These are phyloP conservation scores for Xanthorhoe spadicearia DNA, from an alignment of 2,888 invertebrate species.

Conservation along the genomic window DNA sequence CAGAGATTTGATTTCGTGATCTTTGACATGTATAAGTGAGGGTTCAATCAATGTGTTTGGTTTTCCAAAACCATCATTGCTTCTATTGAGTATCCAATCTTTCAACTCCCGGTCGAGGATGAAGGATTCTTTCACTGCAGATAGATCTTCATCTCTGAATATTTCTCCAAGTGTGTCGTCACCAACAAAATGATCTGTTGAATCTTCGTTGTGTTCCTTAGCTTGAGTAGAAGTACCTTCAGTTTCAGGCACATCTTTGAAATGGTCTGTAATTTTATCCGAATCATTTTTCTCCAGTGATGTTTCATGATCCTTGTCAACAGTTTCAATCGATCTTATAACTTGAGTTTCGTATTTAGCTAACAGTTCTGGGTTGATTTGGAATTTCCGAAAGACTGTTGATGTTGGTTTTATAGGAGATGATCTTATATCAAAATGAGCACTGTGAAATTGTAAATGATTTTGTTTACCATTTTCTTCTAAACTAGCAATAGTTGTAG, in stretches of 20 bases:
- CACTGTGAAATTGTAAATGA: slow-evolving; percentile 70
- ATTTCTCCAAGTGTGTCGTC: slow-evolving; percentile 57
- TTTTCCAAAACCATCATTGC: slow-evolving; percentile 60
- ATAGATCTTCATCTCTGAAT: slow-evolving; percentile 60
- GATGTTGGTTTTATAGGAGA: slow-evolving; percentile 77
- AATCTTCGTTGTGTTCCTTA: slow-evolving; percentile 28
- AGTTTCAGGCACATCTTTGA: slow-evolving; percentile 15
- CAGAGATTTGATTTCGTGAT: slow-evolving; percentile 46
- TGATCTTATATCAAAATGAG: slow-evolving; percentile 78
- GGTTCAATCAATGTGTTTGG: slow-evolving; percentile 65
- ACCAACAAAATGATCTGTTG: slow-evolving; percentile 38
- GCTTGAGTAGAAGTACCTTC: slow-evolving; percentile 15
- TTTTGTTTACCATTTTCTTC: slow-evolving; percentile 50
- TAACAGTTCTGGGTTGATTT: slow-evolving; percentile 72
- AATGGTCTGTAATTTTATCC: slow-evolving; percentile 19
- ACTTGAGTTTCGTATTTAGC: slow-evolving; percentile 69
- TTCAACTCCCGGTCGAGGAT: slow-evolving; percentile 60
- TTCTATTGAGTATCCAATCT: slow-evolving; percentile 64
- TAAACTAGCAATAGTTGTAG: slow-evolving; percentile 32
- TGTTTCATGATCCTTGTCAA: slow-evolving; percentile 43
- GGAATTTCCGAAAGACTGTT: slow-evolving; percentile 73
- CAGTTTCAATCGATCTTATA: slow-evolving; percentile 63
- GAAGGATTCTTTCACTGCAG: slow-evolving; percentile 59
- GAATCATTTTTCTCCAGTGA: slow-evolving; percentile 26
- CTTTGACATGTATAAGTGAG: slow-evolving; percentile 62